Conservation (phyloP, 2,888 invertebrate species). For the Cyrtodaria siliqua region DNA sequence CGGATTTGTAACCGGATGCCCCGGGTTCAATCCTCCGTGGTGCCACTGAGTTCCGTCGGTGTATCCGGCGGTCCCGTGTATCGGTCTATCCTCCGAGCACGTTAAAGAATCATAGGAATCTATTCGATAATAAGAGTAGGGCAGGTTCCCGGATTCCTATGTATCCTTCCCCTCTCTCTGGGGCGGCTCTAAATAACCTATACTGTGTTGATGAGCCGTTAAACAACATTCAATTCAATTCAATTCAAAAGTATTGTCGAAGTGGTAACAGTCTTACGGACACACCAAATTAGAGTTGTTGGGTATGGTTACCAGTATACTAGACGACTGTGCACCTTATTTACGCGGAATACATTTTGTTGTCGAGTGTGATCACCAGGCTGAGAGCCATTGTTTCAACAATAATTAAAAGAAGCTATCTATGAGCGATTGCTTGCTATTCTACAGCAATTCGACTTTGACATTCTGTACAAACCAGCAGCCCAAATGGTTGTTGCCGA, state of each 20-base stretch:
- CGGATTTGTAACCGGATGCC: too few relatives aligned
- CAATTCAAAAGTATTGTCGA: constrained; percentile 39
- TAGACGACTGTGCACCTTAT: constrained; percentile 52
- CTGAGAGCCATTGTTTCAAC: constrained; percentile 37
- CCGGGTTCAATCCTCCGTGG: too few relatives aligned
- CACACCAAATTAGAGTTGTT: constrained; percentile 49
- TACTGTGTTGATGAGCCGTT: too few relatives aligned
- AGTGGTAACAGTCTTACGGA: constrained; percentile 34
- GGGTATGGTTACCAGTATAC: constrained; percentile 49
- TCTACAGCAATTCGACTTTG: constrained; percentile 48
- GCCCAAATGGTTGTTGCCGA: constrained; percentile 33
- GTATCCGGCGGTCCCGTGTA: too few relatives aligned
- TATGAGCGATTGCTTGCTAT: constrained; percentile 56
- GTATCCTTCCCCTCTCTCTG: too few relatives aligned
- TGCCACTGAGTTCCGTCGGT: too few relatives aligned
- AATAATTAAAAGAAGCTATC: constrained; percentile 42
- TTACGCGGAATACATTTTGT: constrained; percentile 47
- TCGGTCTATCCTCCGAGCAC: too few relatives aligned
- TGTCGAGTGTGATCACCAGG: constrained; percentile 55
- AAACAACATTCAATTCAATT: too few relatives aligned
- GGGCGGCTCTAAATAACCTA: too few relatives aligned
- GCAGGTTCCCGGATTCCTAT: too few relatives aligned
- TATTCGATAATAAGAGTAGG: too few relatives aligned
- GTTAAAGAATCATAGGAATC: too few relatives aligned
- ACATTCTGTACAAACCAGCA: constrained; percentile 46